A percentile compares a stretch with the other conserved stretches of the same genome.
These are phyloP conservation scores for Lipotes vexillifer DNA, from an alignment of 2,113 vertebrate species.

Conservation along the genomic window DNA sequence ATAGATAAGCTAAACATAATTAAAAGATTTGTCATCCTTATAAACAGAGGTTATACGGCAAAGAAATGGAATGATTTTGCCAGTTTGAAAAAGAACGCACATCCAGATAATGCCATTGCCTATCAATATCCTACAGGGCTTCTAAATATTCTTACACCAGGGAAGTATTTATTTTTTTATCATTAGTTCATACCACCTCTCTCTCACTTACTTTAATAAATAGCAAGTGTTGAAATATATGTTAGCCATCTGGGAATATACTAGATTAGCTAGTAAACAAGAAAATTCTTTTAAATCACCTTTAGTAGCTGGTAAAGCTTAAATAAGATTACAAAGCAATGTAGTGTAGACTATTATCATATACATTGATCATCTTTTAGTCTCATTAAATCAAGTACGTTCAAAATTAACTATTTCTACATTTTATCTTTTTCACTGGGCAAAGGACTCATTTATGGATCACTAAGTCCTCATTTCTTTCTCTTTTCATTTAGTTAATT, in stretches of 20 bases:
- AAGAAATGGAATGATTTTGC: background rate
- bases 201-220: background rate
- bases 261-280: background rate
- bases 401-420: background rate
- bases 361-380: background rate
- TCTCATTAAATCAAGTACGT: background rate
- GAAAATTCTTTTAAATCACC: background rate
- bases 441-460: background rate
- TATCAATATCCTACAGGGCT: background rate
- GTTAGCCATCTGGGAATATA: background rate
- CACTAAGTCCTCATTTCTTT: background rate
- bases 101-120: background rate
- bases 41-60: background rate
- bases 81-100: background rate
- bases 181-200: background rate
- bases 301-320: background rate
- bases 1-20: background rate
- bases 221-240: background rate
- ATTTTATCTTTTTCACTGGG: background rate
- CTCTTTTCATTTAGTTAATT: slow-evolving; percentile 20
- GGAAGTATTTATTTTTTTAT: background rate
- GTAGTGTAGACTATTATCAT: background rate
- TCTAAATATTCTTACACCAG: background rate
- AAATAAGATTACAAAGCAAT: slow-evolving; percentile 21
- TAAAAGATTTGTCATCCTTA: background rate